Base-by-base conservation (phyloP, 2,797 vertebrate genomes). In the Oryzias sinensis region DNA sequence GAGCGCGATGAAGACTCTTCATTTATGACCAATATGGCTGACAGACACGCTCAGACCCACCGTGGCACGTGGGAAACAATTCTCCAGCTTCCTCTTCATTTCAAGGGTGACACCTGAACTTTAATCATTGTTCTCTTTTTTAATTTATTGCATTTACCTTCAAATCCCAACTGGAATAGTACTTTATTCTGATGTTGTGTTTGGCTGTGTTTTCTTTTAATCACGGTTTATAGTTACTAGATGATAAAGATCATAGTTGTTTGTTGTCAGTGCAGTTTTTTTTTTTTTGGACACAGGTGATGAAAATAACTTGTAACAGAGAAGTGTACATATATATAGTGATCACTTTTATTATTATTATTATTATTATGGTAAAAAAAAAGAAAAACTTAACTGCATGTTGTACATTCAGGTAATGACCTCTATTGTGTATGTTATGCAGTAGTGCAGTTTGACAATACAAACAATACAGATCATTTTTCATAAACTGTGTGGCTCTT, bases 401-500 rank as follows among this genome's bases (percentile, higher is more conserved):
- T 84, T 91, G 90, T 95, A 95, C 94, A 95, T 95, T 94, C 93
- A 90, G 91, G 93, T 92, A 94, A 92, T 89, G 87, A 92, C 94
- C 93, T 93, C 93, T 96, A 95, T 94, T 94, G 95, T 97, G 95
- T 96, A 95, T 96, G 96, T 96, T 96, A 97, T 94, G 95, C 93
- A 94, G 94, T 98, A 98, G 94, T 93, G 91, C 86, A 91, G 93
- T 94, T 96, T 97, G 94, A 88, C 91, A 94, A 93, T 88, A 91
- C 85, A 88, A 85, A 90, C 84, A 90, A 90, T 90, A 90, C 87
- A 92, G 89, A 90, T 83, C 85, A 93, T 93, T 96, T 94, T 93
- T 91, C 88, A 84, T 46, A 78, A 82, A 71, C 56, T 90, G 93
- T 73, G 65, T 81, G 65, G 18, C 59, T 72, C 65, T 29, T 66